A percentile compares a stretch with the other conserved stretches of the same genome.
These are phyloP conservation scores for Macrophya alboannulata DNA, from an alignment of 2,888 invertebrate genomes.

Conservation along the genomic window DNA sequence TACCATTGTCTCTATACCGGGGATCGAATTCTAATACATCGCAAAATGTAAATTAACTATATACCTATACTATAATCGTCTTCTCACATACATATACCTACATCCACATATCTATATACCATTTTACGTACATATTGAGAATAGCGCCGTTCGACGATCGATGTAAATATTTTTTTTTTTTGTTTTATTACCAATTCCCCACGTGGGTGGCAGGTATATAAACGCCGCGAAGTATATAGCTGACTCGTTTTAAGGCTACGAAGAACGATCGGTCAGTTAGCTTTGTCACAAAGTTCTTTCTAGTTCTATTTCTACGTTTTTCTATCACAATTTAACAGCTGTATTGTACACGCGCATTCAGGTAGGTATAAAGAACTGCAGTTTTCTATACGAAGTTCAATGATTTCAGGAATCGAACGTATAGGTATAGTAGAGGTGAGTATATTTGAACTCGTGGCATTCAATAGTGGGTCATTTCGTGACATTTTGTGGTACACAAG, in stretches of 20 bases:
- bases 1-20: conserved; percentile 65
- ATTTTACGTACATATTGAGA: background rate
- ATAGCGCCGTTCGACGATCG: too few species aligned
- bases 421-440: conserved; percentile 1
- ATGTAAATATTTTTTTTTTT: too few species aligned
- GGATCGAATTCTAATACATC: conserved; percentile 46
- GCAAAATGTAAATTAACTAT: conserved; percentile 13
- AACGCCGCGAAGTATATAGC: too few species aligned
- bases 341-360: too few species aligned
- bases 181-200: too few species aligned
- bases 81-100: background rate
- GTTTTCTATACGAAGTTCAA: conserved; percentile 24
- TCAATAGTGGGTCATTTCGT: conserved; percentile 66
- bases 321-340: too few species aligned
- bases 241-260: too few species aligned
- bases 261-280: too few species aligned
- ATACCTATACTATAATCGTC: background rate
- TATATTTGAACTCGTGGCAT: conserved; percentile 67
- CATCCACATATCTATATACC: background rate
- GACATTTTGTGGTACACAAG: conserved; percentile 44
- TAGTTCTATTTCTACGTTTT: too few species aligned
- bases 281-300: too few species aligned
- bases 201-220: too few species aligned
- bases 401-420: conserved; percentile 33
- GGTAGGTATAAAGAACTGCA: background rate